Evolutionary conservation across 1,140 invertebrate species (phyloP), one percentile per base, ranked within the genome.

Genomic region (Aphis gossypii): DNA sequence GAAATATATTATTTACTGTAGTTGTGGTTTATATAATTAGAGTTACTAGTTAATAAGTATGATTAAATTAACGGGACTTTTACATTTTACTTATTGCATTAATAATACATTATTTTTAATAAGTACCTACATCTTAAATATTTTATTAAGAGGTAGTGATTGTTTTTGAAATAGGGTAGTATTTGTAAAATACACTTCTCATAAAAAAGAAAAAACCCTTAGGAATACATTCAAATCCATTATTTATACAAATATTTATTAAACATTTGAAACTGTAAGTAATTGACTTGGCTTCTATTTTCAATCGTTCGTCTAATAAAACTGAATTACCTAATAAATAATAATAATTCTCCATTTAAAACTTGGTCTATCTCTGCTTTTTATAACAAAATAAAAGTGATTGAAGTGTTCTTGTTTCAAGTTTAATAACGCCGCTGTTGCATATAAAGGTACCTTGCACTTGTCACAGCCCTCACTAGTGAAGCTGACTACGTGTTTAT

Each of bases 401-500:
- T 92, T 92, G 60, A 92, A 93, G 92, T 93, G 76, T 84, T 93
- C 68, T 91, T 90, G 56, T 91, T 94, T 84, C 68, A 93, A 93
- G 92, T 93, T 84, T 93, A 93, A 93, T 93, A 92, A 92, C 90
- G 90, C 90, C 35, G 76, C 90, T 93, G 92, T 93, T 93, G 76
- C 92, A 84, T 93, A 93, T 93, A 94, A 96, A 98, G 98, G 96
- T 98, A 98, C 96, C 96, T 99, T 95, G 98, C 98, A 94, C 96
- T 99, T 95, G 98, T 99, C 94, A 97, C 98, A 95, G 98, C 98
- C 94, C 96, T 98, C 95, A 97, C 97, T 94, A 97, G 97, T 94
- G 98, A 98, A 96, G 98, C 98, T 94, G 98, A 99, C 96, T 99
- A 97, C 97, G 98, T 99, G 94, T 99, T 99, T 97, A 97, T 98